Conservation (phyloP, 2,797 vertebrate genomes). For the Karalla daura region DNA sequence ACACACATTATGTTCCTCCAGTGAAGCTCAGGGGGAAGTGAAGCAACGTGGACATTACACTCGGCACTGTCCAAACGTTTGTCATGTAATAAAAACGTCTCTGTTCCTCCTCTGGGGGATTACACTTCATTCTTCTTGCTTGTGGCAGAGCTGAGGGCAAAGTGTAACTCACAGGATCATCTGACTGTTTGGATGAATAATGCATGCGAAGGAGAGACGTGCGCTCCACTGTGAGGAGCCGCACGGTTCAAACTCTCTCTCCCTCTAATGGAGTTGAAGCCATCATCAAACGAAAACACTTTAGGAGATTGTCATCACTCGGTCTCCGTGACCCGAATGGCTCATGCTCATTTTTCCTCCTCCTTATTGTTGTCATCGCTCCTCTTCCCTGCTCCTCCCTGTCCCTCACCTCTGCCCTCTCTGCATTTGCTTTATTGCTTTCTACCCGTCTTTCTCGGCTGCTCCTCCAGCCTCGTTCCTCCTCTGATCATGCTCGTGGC, state of each 20-base stretch:
- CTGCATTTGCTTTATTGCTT: conserved; percentile 69
- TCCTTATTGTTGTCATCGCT: not conserved
- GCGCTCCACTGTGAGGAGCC: not conserved
- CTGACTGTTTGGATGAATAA: conserved; percentile 27
- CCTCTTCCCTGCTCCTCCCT: not conserved
- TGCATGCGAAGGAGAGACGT: conserved; percentile 3
- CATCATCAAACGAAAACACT: conserved; percentile 42
- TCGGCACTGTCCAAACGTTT: not conserved
- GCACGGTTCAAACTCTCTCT: not conserved
- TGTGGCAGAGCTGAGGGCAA: conserved; percentile 18
- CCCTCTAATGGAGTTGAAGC: not conserved
- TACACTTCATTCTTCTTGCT: conserved; percentile 31
- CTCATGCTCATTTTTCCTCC: conserved; percentile 35
- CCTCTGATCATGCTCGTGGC: conserved; percentile 17
- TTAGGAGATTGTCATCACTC: conserved; percentile 46
- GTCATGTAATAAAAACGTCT: conserved; percentile 2
- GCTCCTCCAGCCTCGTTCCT: conserved; percentile 28
- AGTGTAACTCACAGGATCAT: conserved; percentile 8
- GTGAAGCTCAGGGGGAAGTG: conserved; percentile 34
- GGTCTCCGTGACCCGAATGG: conserved; percentile 37
- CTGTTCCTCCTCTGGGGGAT: conserved; percentile 14
- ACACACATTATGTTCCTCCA: not conserved
- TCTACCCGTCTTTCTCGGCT: conserved; percentile 31
- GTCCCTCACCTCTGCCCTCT: conserved; percentile 55
- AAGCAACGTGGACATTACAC: conserved; percentile 18